Evolutionary conservation across 35 echinoderm and acorn worm genomes (phyloP), one percentile per base, ranked within the genome.

Genomic region (Lytechinus pictus): DNA sequence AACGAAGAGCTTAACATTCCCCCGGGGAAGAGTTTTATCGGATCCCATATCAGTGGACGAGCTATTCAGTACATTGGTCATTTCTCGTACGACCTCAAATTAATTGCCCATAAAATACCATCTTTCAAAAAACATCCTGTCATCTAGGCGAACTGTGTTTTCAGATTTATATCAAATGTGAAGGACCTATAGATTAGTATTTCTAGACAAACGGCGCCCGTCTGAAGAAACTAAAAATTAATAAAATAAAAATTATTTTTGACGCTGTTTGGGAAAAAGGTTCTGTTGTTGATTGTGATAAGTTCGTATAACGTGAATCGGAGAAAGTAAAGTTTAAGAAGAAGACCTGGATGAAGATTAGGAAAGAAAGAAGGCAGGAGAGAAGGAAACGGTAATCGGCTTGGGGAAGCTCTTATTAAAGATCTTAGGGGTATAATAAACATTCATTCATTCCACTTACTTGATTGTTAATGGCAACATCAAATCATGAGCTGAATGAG

Each of bases 101-200:
- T 79, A 79, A 79, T 79, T 79, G 19, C 66, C 66, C 66, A 79
- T 79, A 79, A 79, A 79, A 79, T 24, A 79, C 66, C 12, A 79
- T 79, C 66, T 16, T 79, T 79, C 19, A 14, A 79, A 79, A 79
- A 79, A 79, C 66, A 79, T 79, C n/a, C 66, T 79, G 66, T 79
- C 66, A 79, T 16, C 66, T 24, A 4, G 66, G 66, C 66, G 66
- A 79, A 79, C n/a, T 79, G 12, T 16, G 66, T 24, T 79, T 79
- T 79, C 66, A 79, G n/a, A 79, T 79, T n/a, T 79, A 79, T 79
- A 79, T 24, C 66, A 24, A 24, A 24, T 24, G 66, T 79, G 66
- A 79, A 79, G 66, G 66, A 79, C 66, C 66, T 79, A 79, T 79
- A 79, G 66, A 79, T 79, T 79, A 79, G 19, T 79, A 79, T 16